Percentiles rank a stretch among this genome's conserved stretches.
phyloP scores from a whole-genome alignment of 1,140 invertebrate species.

The Cydia fagiglandana region DNA sequence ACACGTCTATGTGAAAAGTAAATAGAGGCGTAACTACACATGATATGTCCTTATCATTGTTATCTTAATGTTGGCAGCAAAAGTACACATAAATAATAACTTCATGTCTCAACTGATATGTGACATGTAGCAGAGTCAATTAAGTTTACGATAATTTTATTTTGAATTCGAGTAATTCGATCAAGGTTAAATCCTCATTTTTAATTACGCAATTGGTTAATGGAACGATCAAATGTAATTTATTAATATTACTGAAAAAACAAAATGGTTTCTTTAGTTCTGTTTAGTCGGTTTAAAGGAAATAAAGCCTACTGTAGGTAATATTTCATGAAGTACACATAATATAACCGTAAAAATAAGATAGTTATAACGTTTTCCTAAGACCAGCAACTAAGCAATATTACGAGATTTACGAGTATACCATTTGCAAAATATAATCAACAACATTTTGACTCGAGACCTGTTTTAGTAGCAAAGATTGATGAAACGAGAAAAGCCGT shows the following conservation, averaged over 20 bases:
- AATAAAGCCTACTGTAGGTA: no score
- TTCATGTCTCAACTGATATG: conserved; percentile 1
- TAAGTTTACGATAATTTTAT: conserved; percentile 14
- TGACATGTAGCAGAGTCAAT: neutral
- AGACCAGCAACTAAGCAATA: neutral
- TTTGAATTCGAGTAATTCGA: neutral
- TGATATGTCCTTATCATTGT: conserved; percentile 15
- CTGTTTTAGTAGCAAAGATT: conserved; percentile 27
- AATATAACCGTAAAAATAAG: neutral
- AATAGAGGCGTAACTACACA: conserved; percentile 11
- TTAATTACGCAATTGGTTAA: neutral
- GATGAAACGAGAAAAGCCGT: conserved; percentile 28
- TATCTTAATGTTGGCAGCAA: conserved; percentile 17
- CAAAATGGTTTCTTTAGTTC: no score
- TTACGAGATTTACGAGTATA: neutral
- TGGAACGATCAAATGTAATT: neutral
- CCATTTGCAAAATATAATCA: neutral
- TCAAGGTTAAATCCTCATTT: neutral
- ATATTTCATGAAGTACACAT: neutral
- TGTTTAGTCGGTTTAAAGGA: no score
- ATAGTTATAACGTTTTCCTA: neutral
- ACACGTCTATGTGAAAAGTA: conserved; percentile 5
- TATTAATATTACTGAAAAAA: neutral
- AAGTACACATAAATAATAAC: conserved; percentile 22
- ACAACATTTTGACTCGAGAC: neutral